Conservation (phyloP, 2,888 invertebrate species). For the Onchidella celtica region DNA sequence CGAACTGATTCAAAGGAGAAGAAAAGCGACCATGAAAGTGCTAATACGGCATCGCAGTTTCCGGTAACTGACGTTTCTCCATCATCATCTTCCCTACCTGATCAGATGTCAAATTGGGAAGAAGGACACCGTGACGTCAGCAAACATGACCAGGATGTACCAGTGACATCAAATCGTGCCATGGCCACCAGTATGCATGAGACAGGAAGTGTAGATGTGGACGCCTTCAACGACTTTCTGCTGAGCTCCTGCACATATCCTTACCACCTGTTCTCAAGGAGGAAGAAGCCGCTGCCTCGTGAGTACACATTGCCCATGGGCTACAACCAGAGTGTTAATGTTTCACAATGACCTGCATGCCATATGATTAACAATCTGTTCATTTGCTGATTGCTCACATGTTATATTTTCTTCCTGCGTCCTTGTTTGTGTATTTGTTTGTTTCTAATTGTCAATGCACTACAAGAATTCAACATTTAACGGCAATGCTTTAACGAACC, state of each 20-base stretch:
- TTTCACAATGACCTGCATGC: too few relatives aligned
- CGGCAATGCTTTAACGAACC: too few relatives aligned
- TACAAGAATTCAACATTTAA: too few relatives aligned
- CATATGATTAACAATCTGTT: too few relatives aligned
- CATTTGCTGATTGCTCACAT: too few relatives aligned
- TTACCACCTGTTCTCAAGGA: conserved; percentile 45
- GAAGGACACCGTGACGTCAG: conserved; percentile 11
- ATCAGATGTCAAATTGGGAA: conserved; percentile 40
- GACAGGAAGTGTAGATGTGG: conserved; percentile 38
- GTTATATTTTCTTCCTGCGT: too few relatives aligned
- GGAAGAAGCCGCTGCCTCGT: conserved; percentile 45
- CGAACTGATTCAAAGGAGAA: background rate
- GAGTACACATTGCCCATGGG: too few relatives aligned
- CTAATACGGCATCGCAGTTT: background rate
- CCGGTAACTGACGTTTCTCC: background rate
- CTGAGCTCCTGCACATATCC: conserved; percentile 37
- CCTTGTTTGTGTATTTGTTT: too few relatives aligned
- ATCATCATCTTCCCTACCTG: background rate
- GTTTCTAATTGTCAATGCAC: too few relatives aligned
- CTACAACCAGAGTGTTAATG: too few relatives aligned
- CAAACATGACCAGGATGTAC: background rate
- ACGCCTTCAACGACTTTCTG: conserved; percentile 36
- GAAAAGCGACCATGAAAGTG: background rate
- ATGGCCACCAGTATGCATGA: conserved; percentile 31
- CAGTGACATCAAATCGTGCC: background rate